These are phyloP conservation scores for Lomographa bimaculata DNA, from an alignment of 2,888 invertebrate genomes.

Conservation along the genomic window DNA sequence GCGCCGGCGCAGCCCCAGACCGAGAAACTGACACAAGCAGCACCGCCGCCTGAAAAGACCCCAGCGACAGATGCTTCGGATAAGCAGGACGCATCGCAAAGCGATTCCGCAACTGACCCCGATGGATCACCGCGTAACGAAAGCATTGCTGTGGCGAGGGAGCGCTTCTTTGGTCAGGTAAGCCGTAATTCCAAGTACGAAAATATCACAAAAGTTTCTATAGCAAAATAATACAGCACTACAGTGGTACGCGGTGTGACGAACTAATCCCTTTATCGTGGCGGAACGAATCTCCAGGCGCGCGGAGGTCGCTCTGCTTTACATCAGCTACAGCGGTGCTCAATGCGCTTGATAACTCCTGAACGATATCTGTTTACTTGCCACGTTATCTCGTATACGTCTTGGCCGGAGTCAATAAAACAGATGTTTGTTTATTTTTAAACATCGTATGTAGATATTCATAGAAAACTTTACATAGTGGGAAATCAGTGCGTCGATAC, in stretches of 20 bases:
- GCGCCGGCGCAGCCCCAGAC: slow-evolving; percentile 61
- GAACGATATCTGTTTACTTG: slow-evolving; percentile 51
- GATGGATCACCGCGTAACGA: slow-evolving; percentile 56
- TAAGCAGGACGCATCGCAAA: slow-evolving; percentile 28
- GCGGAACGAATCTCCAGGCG: slow-evolving; percentile 59
- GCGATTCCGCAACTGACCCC: slow-evolving; percentile 38
- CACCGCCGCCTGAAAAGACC: slow-evolving; percentile 44
- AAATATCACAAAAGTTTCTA: slow-evolving; percentile 36
- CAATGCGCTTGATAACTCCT: slow-evolving; percentile 52
- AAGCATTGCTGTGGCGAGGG: slow-evolving; percentile 71
- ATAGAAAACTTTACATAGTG: slow-evolving; percentile 1
- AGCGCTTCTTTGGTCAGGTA: slow-evolving; percentile 78
- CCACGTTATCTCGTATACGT: slow-evolving; percentile 38
- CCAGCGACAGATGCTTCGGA: slow-evolving; percentile 36
- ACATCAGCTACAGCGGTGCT: slow-evolving; percentile 56
- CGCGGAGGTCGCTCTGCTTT: slow-evolving; percentile 63
- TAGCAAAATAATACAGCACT: slow-evolving; percentile 49
- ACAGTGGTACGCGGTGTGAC: slow-evolving; percentile 51
- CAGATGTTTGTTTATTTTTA: slow-evolving; percentile 51
- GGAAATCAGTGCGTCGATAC: too few relatives aligned
- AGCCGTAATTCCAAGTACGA: slow-evolving; percentile 22
- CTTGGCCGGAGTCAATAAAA: slow-evolving; percentile 41
- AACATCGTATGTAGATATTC: not conserved
- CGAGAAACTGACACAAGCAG: slow-evolving; percentile 51
- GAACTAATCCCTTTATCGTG: slow-evolving; percentile 72